Evolutionary conservation across 1,140 invertebrate genomes (phyloP).

Genomic region (Diprion similis): DNA sequence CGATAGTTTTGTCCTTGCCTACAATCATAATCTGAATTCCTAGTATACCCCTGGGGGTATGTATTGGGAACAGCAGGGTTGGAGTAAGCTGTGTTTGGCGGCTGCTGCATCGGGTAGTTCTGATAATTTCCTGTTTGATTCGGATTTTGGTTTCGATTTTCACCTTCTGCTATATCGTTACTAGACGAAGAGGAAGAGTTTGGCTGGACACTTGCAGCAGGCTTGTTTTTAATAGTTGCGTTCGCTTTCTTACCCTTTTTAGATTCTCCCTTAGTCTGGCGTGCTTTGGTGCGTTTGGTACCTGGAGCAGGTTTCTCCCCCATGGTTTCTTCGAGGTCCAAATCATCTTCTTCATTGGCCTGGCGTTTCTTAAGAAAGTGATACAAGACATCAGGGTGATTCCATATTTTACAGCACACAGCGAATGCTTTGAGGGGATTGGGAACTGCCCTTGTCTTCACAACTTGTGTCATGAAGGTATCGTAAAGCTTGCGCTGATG

Average conservation of each 20-base stretch:
- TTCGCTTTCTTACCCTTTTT: constrained; percentile 55
- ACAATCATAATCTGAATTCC: background rate
- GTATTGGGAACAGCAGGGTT: constrained; percentile 14
- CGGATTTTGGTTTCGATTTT: constrained; percentile 30
- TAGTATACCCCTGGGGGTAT: constrained; percentile 14
- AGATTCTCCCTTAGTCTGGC: constrained; percentile 52
- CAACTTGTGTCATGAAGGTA: constrained; percentile 91
- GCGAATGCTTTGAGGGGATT: constrained; percentile 98
- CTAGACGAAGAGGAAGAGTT: constrained; percentile 59
- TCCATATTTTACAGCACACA: constrained; percentile 99
- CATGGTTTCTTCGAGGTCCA: constrained; percentile 82
- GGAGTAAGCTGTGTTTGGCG: constrained; percentile 37
- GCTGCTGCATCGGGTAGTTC: constrained; percentile 36
- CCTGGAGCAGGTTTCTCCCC: constrained; percentile 51
- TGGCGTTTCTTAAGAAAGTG: constrained; percentile 87
- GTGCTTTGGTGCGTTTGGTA: constrained; percentile 50
- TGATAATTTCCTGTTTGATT: constrained; percentile 35
- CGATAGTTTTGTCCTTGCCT: constrained; percentile 44
- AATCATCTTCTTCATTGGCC: constrained; percentile 83
- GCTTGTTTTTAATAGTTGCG: constrained; percentile 62
- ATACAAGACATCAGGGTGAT: constrained; percentile 97
- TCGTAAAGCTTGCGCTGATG: constrained; percentile 90
- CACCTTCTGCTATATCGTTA: constrained; percentile 33
- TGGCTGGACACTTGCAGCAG: constrained; percentile 72
- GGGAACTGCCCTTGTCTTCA: constrained; percentile 82